Evolutionary conservation across 2,113 vertebrate species (phyloP).

Genomic region (Chloroceryle aenea): DNA sequence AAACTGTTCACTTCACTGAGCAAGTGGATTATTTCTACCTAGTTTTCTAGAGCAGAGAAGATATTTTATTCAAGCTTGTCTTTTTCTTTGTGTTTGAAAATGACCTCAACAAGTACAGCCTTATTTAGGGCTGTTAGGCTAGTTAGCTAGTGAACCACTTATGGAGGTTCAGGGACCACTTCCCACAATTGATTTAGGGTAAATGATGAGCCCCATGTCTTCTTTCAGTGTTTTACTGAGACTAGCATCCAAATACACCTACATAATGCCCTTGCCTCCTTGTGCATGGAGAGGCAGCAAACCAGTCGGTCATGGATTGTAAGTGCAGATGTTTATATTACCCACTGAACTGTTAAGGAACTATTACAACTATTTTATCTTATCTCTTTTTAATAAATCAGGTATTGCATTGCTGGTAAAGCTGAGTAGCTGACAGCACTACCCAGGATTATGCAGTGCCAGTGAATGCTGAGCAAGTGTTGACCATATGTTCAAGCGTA

Average conservation of each 20-base stretch:
- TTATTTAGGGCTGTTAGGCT: neutral
- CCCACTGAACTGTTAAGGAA: neutral
- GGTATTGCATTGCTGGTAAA: neutral
- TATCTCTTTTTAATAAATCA: neutral
- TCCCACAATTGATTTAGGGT: neutral
- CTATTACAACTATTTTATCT: neutral
- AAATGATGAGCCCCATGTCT: neutral
- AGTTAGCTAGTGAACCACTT: neutral
- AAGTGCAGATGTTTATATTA: neutral
- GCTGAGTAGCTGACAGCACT: neutral
- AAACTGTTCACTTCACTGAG: neutral
- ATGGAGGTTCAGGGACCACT: neutral
- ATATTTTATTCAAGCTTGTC: neutral
- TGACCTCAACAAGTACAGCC: neutral
- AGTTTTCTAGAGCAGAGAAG: neutral
- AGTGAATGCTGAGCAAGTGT: neutral
- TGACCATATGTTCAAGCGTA: neutral
- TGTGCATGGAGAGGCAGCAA: neutral
- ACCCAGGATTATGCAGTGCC: neutral
- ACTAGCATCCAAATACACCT: neutral
- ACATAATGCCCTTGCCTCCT: neutral
- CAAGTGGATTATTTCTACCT: neutral
- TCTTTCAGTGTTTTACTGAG: neutral
- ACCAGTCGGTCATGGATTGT: neutral
- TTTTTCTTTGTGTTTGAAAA: neutral